Evolutionary conservation across 2,888 invertebrate species (phyloP), one percentile per base, ranked within the genome.

Genomic region (Chymomyza caudatula): DNA sequence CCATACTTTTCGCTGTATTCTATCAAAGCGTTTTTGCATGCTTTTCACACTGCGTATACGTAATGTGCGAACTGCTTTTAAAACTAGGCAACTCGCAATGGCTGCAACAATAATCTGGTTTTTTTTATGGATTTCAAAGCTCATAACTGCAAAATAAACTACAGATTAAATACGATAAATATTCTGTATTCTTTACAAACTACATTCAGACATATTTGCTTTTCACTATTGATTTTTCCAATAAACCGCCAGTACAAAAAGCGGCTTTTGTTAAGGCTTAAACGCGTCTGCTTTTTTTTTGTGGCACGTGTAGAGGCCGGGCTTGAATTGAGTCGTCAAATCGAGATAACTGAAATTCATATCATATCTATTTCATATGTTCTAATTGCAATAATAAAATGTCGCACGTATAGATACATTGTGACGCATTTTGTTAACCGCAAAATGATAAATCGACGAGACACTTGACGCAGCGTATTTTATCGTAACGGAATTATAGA

Each of bases 21-120:
- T 67, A 84, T 69, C 79, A 80, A 80, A 68, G 43, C 37, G 75
- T 57, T 59, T n/a, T 49, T 60, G 65, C 80, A 85, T 83, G 83
- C 59, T 73, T 75, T 73, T 37, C 58, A 68, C 63, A 57, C 60
- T 49, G 63, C 68, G 73, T 71, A 68, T 76, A 76, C 66, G 70
- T 73, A 70, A 75, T 60, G 58, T 70, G 60, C 56, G 55, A 47
- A 47, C 2, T 47, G 37, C 11, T 47, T 43, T 17, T 5, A 37
- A 37, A 11, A 37, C 11, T 2, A 4, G n/a, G 1, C 3, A 37
- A 37, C 11, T 37, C 29, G 29, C 8, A 8, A 2, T 8, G 2
- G 29, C 29, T 37, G 29, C 29, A 37, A 11, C 8, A 4, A 29
- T 29, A 4, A 37, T 37, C 29, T 8, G 29, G 8, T 37, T 37